Evolutionary conservation across 53 echinoderm and acorn worm species (phyloP).

Genomic region (Temnopleurus reevesii): DNA sequence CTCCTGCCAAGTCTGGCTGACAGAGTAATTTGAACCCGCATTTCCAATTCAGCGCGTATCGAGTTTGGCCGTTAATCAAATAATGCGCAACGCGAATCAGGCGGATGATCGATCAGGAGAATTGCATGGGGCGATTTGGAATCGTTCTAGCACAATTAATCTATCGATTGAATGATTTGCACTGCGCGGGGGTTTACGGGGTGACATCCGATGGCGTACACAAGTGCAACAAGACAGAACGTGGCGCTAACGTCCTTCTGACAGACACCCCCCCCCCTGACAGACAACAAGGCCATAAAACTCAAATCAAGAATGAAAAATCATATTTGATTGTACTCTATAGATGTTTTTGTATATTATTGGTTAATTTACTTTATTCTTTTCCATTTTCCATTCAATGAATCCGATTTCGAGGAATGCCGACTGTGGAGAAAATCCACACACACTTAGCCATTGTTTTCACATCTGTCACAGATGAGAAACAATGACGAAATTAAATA

Average conservation of each 20-base stretch:
- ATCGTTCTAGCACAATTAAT: conserved; percentile 62
- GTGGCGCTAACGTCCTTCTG: background rate
- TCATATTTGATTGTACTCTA: too few species aligned
- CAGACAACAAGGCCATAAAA: background rate
- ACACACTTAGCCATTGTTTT: too few species aligned
- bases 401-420: too few species aligned
- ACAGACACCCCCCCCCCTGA: too few species aligned
- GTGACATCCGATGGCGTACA: conserved; percentile 1
- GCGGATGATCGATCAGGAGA: conserved; percentile 54
- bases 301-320: background rate
- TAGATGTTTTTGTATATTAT: too few species aligned
- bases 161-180: conserved; percentile 60
- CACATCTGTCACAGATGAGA: too few species aligned
- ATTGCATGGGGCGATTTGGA: conserved; percentile 64
- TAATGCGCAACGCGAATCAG: conserved; percentile 36
- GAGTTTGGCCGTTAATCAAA: conserved; percentile 57
- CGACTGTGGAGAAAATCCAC: too few species aligned
- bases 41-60: conserved; percentile 60
- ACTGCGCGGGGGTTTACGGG: background rate
- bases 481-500: too few species aligned
- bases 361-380: too few species aligned
- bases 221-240: background rate
- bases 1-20: background rate
- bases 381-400: too few species aligned
- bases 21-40: conserved; percentile 53